Evolutionary conservation across 2,888 invertebrate genomes (phyloP), one percentile per base, ranked within the genome.

Genomic region (Priapulus caudatus): DNA sequence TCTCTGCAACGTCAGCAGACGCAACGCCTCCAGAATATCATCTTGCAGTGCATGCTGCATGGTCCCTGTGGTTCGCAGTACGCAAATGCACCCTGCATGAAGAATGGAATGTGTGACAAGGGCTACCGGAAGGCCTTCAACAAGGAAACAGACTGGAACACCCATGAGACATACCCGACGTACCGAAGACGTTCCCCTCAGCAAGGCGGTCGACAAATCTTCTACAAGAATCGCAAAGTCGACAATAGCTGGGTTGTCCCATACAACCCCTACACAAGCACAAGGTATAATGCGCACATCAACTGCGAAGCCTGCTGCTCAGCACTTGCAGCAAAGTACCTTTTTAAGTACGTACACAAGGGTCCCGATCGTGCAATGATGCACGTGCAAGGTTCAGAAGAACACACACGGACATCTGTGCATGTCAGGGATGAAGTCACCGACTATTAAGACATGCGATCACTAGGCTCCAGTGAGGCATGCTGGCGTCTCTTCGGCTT

Each of bases 61-160:
- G 66, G 68, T 2, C 67, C 67, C 5, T 69, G 68, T 58, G 71
- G 70, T 52, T 53, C n/a, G 10, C 50, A 65, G 5, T 68, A 68
- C 57, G 49, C 44, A 3, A 57, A 54, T 53, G 65, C 51, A 64
- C 43, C 52, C 15, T 59, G 59, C 49, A 52, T 54, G 54, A 24
- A n/a, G 21, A 22, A 52, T 44, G 43, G 53, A 10, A 3, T 4
- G 15, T 52, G 52, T 20, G 16, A n/a, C n/a, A 51, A 21, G 24
- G 15, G 18, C 23, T 51, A 23, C 21, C 23, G 23, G n/a, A 51
- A 52, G 20, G 19, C 21, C n/a, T 48, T 16, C 50, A n/a, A n/a
- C n/a, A n/a, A n/a, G n/a, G n/a, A n/a, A n/a, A n/a, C n/a, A n/a
- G n/a, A n/a, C n/a, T n/a, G n/a, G n/a, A n/a, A n/a, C n/a, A n/a